Base-by-base conservation (phyloP, 2,888 invertebrate genomes). In the Antheraea assamensis region DNA sequence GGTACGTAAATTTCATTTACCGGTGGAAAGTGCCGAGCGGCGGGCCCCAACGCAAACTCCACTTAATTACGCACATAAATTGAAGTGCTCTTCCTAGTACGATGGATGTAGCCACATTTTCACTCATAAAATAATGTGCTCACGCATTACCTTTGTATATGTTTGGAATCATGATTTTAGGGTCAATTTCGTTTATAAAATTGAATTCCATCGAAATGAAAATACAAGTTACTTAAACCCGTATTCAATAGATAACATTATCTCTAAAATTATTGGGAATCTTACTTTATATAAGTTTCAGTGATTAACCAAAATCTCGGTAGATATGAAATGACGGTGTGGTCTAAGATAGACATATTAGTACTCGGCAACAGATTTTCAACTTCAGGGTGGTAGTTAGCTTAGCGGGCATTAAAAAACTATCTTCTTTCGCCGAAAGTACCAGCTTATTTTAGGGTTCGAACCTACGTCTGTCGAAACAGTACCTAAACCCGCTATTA, bases 61-160 rank as follows among this genome's bases (percentile, higher is more conserved):
- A 94, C 93, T 93, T 94, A 94, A 94, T 94, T 94, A 94, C 93
- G 92, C 90, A 92, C 92, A 93, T 92, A 94, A 93, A 93, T 93
- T 93, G 90, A 89, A 93, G 93, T 91, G 93, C 92, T 92, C 89
- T 89, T 85, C 87, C 87, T 87, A 89, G 90, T 85, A 89, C 89
- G 90, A 91, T 90, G 88, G 88, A 90, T 90, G 91, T 89, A 87
- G 86, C 89, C 90, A 85, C 89, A 90, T 90, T 92, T 90, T 88
- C 88, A 88, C 87, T 87, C 87, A 87, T 89, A 88, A 92, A 90
- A 89, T 89, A 88, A 86, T 83, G 86, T 85, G 86, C 86, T 84
- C 79, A 79, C 78, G 81, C 79, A 77, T 79, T 83, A 80, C 79
- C n/a, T 74, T 61, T 77, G 76, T 74, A 76, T 73, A 58, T 75